Conservation (phyloP, 2,888 invertebrate genomes). For the Drosophila kuntzei region DNA sequence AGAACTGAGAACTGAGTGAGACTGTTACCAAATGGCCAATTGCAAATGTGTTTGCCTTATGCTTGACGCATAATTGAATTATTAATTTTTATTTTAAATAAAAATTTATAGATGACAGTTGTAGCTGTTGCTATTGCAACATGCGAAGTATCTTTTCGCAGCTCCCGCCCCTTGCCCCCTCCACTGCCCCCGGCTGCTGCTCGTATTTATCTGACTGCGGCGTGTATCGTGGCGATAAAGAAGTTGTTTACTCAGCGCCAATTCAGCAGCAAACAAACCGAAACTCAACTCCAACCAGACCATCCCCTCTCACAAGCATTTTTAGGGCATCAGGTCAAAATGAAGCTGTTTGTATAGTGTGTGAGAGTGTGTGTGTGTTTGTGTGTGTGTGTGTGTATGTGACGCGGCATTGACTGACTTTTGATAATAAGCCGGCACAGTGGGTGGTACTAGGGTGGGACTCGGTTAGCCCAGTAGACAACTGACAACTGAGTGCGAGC, state of each 20-base stretch:
- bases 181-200: neutral
- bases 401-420: conserved; percentile 70
- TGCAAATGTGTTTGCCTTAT: conserved; percentile 28
- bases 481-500: conserved; percentile 64
- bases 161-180: neutral
- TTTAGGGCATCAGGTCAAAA: conserved; percentile 76
- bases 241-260: conserved; percentile 82
- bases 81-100: conserved; percentile 64
- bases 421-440: conserved; percentile 66
- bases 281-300: conserved; percentile 21
- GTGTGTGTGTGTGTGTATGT: conserved; percentile 26
- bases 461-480: conserved; percentile 12
- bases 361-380: too few relatives aligned
- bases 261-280: conserved; percentile 59
- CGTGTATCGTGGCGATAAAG: conserved; percentile 84
- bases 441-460: conserved; percentile 2
- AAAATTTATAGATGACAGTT: conserved; percentile 33
- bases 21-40: conserved; percentile 34
- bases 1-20: conserved; percentile 3
- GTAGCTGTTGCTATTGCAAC: conserved; percentile 32
- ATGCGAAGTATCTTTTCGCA: conserved; percentile 26
- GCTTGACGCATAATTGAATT: conserved; percentile 57
- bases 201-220: conserved; percentile 66
- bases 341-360: conserved; percentile 60
- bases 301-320: conserved; percentile 22